Conservation (phyloP, 2,888 invertebrate species). For the Steinernema scapterisci region DNA sequence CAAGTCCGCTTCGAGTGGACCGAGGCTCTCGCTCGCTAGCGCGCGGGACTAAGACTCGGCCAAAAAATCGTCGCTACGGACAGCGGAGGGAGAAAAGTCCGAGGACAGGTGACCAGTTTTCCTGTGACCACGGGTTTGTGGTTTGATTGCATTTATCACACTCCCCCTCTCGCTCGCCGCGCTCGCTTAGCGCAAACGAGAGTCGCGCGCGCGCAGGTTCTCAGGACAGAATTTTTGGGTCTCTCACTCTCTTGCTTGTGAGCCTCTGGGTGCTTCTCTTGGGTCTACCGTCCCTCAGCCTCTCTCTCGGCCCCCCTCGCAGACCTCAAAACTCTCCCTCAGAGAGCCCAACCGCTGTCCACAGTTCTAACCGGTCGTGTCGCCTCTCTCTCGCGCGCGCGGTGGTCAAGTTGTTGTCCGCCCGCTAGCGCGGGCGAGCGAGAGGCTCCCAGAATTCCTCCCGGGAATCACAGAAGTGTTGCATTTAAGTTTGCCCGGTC, state of each 20-base stretch:
- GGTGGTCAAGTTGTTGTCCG: conserved; percentile 21
- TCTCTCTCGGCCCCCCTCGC: background rate
- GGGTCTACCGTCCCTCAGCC: conserved; percentile 3
- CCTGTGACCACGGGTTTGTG: background rate
- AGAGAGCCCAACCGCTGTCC: background rate
- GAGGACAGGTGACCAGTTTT: conserved; percentile 24
- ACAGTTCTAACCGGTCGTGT: conserved; percentile 22
- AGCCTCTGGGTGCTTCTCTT: no score
- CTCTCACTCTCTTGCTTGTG: no score
- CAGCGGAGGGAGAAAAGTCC: background rate
- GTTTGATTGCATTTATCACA: conserved; percentile 32
- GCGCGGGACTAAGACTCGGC: no score
- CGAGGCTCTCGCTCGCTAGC: background rate
- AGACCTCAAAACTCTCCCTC: background rate
- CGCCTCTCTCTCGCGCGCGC: background rate
- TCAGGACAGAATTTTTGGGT: no score
- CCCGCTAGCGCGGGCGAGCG: background rate
- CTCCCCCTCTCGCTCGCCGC: no score
- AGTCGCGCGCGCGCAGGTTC: background rate
- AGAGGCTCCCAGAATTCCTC: no score
- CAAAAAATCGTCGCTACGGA: conserved; percentile 7
- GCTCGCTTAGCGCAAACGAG: background rate
- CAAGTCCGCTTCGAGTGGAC: conserved; percentile 1
- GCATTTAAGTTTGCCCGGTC: conserved; percentile 12
- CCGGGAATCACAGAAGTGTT: conserved; percentile 17